Base-by-base conservation (phyloP, 2,888 invertebrate species). In the Epinotia bilunana region DNA sequence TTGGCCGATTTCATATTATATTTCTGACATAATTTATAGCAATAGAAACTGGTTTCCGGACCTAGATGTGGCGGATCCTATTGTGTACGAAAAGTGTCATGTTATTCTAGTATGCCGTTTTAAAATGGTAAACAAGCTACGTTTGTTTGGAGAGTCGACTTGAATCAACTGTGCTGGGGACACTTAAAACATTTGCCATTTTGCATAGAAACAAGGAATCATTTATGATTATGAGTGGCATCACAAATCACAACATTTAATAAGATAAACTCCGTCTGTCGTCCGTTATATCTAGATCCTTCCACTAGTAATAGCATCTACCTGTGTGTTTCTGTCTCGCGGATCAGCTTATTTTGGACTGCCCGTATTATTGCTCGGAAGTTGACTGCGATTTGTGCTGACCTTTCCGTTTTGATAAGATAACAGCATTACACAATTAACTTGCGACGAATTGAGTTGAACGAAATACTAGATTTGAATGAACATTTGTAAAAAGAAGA, bases 331-430 rank as follows among this genome's bases (percentile, higher is more conserved):
- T 49, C 23, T 16, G 57, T 53, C 3, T 2, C 53, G 61, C 23
- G 64, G 74, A 3, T 71, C 70, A 53, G 43, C n/a, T 49, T 39
- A 60, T 2, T 39, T 13, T 46, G 70, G 74, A 13, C 61, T 5
- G 73, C 74, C 63, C 74, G 80, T 84, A 82, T 84, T 80, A 83
- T 80, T 79, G 87, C 88, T 90, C 86, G 91, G 90, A 91, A 90
- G 88, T 81, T 85, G 87, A 87, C 83, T 83, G 82, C 80, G 85
- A 87, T 89, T 88, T 83, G 85, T 83, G 83, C 82, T 88, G 91
- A 91, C 91, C 92, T 92, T 91, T 91, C 90, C 91, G 90, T 88
- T 90, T 77, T 58, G 92, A 92, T 92, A 91, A 92, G 91, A 91
- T 91, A 92, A 79, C 76, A 64, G 76, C 78, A 81, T 88, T 88